Percentiles rank a stretch among this genome's conserved stretches.
Evolutionary conservation across 2,888 invertebrate genomes (phyloP).

Genomic region (Malthinus flaveolus): DNA sequence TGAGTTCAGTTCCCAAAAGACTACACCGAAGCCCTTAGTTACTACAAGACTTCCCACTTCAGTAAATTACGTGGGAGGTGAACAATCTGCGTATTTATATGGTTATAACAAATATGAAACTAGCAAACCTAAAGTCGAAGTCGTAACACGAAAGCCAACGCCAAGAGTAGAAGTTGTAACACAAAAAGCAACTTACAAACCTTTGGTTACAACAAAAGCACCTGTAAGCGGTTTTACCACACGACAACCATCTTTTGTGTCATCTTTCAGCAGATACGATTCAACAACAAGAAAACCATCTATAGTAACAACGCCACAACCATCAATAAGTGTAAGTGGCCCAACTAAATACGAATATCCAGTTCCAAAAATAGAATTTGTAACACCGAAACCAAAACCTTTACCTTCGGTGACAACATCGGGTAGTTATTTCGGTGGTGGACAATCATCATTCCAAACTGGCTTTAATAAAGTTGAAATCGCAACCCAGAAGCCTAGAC

Average conservation of each 20-base stretch:
- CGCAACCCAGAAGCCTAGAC: background rate
- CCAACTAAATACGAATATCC: background rate
- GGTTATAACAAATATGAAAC: background rate
- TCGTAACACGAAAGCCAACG: background rate
- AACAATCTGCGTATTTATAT: background rate
- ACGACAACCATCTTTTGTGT: background rate
- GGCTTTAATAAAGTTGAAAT: background rate
- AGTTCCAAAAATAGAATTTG: background rate
- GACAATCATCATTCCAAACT: background rate
- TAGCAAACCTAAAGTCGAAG: background rate
- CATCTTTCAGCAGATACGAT: background rate
- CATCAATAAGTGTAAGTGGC: background rate
- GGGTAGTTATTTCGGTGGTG: background rate
- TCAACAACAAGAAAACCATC: background rate
- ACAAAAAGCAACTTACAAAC: background rate
- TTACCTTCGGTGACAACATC: background rate
- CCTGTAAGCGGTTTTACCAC: background rate
- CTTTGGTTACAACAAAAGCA: background rate
- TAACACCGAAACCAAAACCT: background rate
- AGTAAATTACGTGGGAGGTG: background rate
- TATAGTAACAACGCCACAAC: background rate
- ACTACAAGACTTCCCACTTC: background rate
- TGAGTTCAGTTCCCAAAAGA: background rate
- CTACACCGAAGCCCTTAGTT: background rate
- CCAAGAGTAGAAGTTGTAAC: background rate